Percentiles rank a stretch among this genome's conserved stretches.
phyloP scores from a whole-genome alignment of 2,888 invertebrate species.

The Drosophila gaucha region DNA sequence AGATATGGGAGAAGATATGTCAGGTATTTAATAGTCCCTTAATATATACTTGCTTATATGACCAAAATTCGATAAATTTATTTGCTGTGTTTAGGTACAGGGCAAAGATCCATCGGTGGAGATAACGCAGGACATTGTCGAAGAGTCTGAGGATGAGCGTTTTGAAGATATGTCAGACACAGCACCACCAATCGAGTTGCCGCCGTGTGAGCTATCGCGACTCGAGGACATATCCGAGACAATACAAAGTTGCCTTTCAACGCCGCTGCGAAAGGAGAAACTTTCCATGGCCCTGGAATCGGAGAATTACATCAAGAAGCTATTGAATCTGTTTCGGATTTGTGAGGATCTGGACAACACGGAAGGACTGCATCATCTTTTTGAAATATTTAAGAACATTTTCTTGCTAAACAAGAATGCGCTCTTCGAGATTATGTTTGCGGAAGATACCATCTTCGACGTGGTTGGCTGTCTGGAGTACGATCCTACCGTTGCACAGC shows the following conservation, averaged over 20 bases:
- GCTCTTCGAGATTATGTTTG: slow-evolving; percentile 98
- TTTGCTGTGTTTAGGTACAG: slow-evolving; percentile 89
- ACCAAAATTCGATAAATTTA: background rate
- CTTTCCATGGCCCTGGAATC: slow-evolving; percentile 96
- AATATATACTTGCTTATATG: background rate
- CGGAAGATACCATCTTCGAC: slow-evolving; percentile 98
- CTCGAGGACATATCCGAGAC: slow-evolving; percentile 98
- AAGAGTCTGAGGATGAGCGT: slow-evolving; percentile 98
- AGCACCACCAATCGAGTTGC: slow-evolving; percentile 96
- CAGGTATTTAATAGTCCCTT: slow-evolving; percentile 86
- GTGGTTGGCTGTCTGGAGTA: slow-evolving; percentile 99
- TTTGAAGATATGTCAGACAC: slow-evolving; percentile 98
- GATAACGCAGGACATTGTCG: slow-evolving; percentile 98
- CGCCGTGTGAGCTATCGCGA: slow-evolving; percentile 96
- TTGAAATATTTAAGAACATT: slow-evolving; percentile 99
- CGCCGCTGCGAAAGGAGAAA: slow-evolving; percentile 96
- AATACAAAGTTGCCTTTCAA: slow-evolving; percentile 94
- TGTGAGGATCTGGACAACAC: slow-evolving; percentile 98
- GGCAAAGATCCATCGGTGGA: slow-evolving; percentile 99
- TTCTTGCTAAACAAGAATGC: slow-evolving; percentile 99
- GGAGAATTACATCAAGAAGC: slow-evolving; percentile 97
- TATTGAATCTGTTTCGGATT: slow-evolving; percentile 97
- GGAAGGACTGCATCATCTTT: slow-evolving; percentile 97
- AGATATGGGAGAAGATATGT: slow-evolving; percentile 99
- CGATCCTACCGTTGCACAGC: slow-evolving; percentile 94